Conservation (phyloP, 2,888 invertebrate genomes). For the Flexamia atlantica region DNA sequence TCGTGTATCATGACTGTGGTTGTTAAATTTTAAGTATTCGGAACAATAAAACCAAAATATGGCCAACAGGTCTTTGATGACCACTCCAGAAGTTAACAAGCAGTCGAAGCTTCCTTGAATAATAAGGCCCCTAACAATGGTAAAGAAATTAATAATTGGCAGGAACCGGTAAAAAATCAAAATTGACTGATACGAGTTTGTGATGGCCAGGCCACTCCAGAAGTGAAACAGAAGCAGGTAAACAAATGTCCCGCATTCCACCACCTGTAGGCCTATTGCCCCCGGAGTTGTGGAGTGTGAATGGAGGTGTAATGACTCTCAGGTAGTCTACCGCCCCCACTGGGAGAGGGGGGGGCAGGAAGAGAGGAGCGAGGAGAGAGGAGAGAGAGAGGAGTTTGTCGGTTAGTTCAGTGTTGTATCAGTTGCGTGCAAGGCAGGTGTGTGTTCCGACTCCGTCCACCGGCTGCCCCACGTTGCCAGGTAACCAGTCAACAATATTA, state of each 20-base stretch:
- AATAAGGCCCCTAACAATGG: too few relatives aligned
- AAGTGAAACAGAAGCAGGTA: neutral
- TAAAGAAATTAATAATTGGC: too few relatives aligned
- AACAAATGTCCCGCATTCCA: conserved; percentile 3
- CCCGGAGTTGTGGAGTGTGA: conserved; percentile 10
- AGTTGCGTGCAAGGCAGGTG: neutral
- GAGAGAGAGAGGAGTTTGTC: neutral
- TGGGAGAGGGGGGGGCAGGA: neutral
- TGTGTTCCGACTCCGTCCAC: neutral
- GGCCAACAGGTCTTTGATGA: too few relatives aligned
- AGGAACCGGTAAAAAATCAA: too few relatives aligned
- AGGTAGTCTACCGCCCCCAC: neutral
- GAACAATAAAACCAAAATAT: too few relatives aligned
- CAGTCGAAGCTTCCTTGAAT: too few relatives aligned
- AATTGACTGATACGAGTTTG: too few relatives aligned
- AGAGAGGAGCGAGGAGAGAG: neutral
- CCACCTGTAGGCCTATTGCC: neutral
- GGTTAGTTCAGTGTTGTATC: neutral
- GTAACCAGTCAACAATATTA: conserved; percentile 30
- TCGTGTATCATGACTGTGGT: too few relatives aligned
- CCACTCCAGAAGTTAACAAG: too few relatives aligned
- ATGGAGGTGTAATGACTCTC: conserved; percentile 16
- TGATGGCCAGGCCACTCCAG: too few relatives aligned
- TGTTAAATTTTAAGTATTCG: too few relatives aligned
- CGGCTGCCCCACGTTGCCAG: neutral